A percentile compares a stretch with the other conserved stretches of the same genome.
These are phyloP conservation scores for Apostichopus japonicus DNA, from an alignment of 35 echinoderm and acorn worm genomes.

Conservation along the genomic window DNA sequence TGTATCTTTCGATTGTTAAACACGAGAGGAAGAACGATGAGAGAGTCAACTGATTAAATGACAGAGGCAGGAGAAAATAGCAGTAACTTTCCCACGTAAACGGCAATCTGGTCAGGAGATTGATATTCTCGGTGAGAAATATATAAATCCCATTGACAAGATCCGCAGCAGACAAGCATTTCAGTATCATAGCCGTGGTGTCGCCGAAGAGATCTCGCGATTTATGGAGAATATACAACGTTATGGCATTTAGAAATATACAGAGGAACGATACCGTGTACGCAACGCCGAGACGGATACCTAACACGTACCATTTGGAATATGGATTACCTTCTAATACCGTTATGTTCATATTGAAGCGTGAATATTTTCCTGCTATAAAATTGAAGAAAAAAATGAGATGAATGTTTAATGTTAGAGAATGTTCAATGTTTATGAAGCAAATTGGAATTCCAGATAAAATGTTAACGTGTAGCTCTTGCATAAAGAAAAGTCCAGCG, in stretches of 20 bases:
- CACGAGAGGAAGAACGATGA: not conserved
- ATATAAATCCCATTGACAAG: not conserved
- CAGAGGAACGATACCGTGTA: not conserved
- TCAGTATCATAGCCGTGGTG: not conserved
- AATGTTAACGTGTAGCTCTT: too few relatives aligned
- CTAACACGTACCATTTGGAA: not conserved
- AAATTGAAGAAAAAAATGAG: too few relatives aligned
- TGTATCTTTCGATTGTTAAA: slow-evolving; percentile 1
- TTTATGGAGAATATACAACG: not conserved
- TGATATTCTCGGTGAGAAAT: not conserved
- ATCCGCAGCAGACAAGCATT: not conserved
- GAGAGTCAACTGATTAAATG: not conserved
- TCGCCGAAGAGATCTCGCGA: not conserved
- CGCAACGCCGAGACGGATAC: not conserved
- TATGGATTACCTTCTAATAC: not conserved
- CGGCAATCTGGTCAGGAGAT: not conserved
- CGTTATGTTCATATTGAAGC: not conserved
- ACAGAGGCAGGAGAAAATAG: not conserved
- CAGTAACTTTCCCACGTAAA: not conserved
- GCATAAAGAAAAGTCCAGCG: too few relatives aligned
- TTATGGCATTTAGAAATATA: not conserved
- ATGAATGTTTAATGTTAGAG: too few relatives aligned
- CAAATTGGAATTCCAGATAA: too few relatives aligned
- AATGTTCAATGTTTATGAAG: too few relatives aligned
- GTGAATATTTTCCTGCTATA: too few relatives aligned